Evolutionary conservation across 2,888 invertebrate genomes (phyloP).

Genomic region (Heliconius cydno): DNA sequence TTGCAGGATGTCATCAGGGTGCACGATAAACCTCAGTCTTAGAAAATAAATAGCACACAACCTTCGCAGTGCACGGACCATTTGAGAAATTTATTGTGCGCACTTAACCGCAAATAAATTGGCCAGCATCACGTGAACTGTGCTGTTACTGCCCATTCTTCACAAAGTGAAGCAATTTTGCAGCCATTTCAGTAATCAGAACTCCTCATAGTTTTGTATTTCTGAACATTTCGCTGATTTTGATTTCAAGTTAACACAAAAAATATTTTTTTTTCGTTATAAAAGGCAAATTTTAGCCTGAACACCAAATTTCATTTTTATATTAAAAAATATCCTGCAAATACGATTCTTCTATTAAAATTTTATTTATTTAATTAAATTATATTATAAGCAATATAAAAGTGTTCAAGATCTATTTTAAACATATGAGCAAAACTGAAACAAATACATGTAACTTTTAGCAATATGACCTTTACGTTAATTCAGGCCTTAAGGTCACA

Average conservation of each 20-base stretch:
- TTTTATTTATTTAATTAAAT: neutral
- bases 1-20: conserved; percentile 44
- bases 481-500: neutral
- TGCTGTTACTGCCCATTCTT: conserved; percentile 59
- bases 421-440: no score
- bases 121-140: conserved; percentile 71
- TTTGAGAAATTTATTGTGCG: conserved; percentile 82
- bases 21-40: conserved; percentile 54
- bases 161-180: conserved; percentile 55
- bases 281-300: neutral
- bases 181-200: conserved; percentile 53
- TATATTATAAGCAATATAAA: no score
- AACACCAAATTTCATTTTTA: no score
- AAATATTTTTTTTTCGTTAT: neutral
- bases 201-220: conserved; percentile 21
- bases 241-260: neutral
- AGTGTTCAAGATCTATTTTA: no score
- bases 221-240: conserved; percentile 6
- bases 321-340: neutral
- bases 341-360: neutral
- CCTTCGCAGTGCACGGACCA: conserved; percentile 78
- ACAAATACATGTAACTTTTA: no score
- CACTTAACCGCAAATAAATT: conserved; percentile 83
- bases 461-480: neutral
- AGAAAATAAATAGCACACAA: conserved; percentile 79